Evolutionary conservation across 2,888 invertebrate species (phyloP), one percentile per base, ranked within the genome.

Genomic region (Tenthredo livida): DNA sequence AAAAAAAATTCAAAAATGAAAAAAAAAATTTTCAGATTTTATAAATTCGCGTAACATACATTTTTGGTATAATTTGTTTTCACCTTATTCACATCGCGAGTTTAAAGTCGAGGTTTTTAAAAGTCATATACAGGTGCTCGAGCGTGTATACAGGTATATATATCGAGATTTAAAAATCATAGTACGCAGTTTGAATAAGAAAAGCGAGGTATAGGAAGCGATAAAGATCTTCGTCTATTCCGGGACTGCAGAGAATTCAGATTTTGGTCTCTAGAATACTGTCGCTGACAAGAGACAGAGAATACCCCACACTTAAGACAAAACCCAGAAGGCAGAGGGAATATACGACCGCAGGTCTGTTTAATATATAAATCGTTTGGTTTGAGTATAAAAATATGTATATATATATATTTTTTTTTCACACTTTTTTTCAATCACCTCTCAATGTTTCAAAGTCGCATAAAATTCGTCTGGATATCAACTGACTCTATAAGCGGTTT

Each of bases 201-300:
- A 80, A 80, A 61, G 37, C 37, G 58, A 80, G 80, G 54, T 54
- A 54, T 54, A 54, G 54, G 80, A 61, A 80, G 9, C 80, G 80
- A 80, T 80, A 80, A 80, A 80, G 80, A 80, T 80, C 80, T 80
- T 80, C 21, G 80, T 61, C 58, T 80, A 80, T 80, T 80, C 61
- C 80, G 33, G 61, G 58, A 80, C 58, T 37, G 58, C 33, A 33
- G 33, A 40, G 50, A 80, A 80, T 80, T 80, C 80, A 80, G 61
- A 80, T 80, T 80, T 61, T 61, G 40, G 80, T 80, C 58, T 40
- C 29, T 33, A 17, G 33, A n/a, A 2, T n/a, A n/a, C 17, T 43
- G 12, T 29, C 37, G 47, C 47, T 73, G 73, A 47, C 40, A 43
- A 54, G 77, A 50, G 54, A 77, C 54, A 77, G 29, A 54, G 17